Evolutionary conservation across 2,797 vertebrate genomes (phyloP).

Genomic region (Hozukius guyotensis): DNA sequence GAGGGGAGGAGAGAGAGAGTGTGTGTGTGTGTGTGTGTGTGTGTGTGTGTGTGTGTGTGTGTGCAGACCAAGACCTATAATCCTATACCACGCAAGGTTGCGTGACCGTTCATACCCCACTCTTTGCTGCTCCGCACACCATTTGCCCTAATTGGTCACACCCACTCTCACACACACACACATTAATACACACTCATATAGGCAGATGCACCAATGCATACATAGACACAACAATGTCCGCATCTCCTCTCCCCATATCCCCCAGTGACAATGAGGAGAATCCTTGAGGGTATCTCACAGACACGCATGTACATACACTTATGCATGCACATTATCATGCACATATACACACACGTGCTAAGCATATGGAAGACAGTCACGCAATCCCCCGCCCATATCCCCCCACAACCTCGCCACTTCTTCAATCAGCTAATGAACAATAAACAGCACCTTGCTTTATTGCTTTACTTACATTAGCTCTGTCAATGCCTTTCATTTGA

Average conservation of each 20-base stretch:
- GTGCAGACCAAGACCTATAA: conserved; percentile 57
- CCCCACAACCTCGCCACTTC: conserved; percentile 13
- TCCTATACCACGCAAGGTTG: conserved; percentile 67
- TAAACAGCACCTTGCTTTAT: neutral
- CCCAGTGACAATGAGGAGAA: conserved; percentile 42
- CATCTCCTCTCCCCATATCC: conserved; percentile 25
- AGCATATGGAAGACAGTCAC: conserved; percentile 68
- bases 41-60: conserved; percentile 25
- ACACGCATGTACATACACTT: conserved; percentile 44
- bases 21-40: conserved; percentile 10
- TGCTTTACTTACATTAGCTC: neutral
- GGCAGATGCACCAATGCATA: conserved; percentile 46
- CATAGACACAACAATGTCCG: conserved; percentile 50
- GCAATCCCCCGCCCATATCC: conserved; percentile 28
- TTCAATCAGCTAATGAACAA: conserved; percentile 28
- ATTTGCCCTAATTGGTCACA: conserved; percentile 67
- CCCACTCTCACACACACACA: conserved; percentile 24
- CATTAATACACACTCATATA: conserved; percentile 22
- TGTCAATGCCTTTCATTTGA: neutral
- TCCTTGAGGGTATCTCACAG: conserved; percentile 60
- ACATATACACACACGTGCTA: conserved; percentile 51
- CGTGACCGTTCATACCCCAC: conserved; percentile 70
- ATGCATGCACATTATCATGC: conserved; percentile 54
- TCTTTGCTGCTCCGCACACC: conserved; percentile 61
- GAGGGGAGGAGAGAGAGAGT: neutral